Evolutionary conservation across 2,888 invertebrate species (phyloP).

Genomic region (Rotaria socialis): DNA sequence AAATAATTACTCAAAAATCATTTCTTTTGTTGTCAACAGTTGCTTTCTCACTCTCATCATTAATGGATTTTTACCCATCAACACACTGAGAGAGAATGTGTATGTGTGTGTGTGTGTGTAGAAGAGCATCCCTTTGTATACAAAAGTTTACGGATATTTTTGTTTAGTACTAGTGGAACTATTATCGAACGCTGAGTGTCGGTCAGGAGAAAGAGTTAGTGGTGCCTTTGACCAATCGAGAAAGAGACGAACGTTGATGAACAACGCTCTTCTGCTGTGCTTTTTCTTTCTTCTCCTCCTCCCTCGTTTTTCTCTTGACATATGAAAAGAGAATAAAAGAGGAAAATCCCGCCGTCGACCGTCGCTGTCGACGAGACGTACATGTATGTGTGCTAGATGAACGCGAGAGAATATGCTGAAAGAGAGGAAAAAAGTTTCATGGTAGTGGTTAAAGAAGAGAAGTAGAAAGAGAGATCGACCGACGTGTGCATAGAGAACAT

Average conservation of each 20-base stretch:
- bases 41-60: neutral
- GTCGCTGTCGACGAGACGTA: neutral
- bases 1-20: neutral
- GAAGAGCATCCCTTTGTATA: neutral
- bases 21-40: neutral
- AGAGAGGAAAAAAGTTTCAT: constrained; percentile 11
- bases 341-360: constrained; percentile 13
- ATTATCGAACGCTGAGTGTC: constrained; percentile 2
- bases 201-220: neutral
- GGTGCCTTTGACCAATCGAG: neutral
- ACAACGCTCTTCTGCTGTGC: neutral
- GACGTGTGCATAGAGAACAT: constrained; percentile 3
- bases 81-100: too few relatives aligned
- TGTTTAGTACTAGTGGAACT: neutral
- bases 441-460: constrained; percentile 1
- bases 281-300: neutral
- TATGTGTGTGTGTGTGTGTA: too few relatives aligned
- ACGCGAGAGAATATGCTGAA: neutral
- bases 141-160: neutral
- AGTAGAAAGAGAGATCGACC: constrained; percentile 5
- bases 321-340: neutral
- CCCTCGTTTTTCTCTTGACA: neutral
- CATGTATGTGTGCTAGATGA: neutral
- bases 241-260: neutral
- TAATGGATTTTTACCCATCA: neutral